phyloP scores from a whole-genome alignment of 64 coral and sea anemone species.

The Pocillopora verrucosa region DNA sequence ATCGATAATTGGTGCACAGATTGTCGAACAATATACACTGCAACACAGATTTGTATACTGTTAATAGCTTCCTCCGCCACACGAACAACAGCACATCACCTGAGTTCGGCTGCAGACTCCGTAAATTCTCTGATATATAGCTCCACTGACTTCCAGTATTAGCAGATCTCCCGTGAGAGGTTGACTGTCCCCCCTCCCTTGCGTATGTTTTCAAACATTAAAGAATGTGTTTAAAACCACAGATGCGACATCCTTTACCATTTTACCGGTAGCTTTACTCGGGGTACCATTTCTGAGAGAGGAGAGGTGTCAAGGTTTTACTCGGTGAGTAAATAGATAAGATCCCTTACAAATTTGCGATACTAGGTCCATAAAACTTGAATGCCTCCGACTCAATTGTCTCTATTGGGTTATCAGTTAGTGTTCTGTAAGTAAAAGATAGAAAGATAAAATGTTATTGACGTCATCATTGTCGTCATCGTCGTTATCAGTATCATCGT shows the following conservation, averaged over 20 bases:
- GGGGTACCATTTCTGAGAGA: no score
- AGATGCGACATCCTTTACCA: not conserved
- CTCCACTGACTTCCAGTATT: slow-evolving; percentile 4
- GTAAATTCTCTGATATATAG: not conserved
- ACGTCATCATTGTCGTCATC: no score
- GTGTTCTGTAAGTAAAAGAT: no score
- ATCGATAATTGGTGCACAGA: slow-evolving; percentile 52
- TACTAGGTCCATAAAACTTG: no score
- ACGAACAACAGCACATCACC: slow-evolving; percentile 31
- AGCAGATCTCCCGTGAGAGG: not conserved
- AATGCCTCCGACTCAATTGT: no score
- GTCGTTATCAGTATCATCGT: no score
- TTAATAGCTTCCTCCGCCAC: slow-evolving; percentile 27
- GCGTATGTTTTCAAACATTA: not conserved
- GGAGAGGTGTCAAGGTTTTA: no score
- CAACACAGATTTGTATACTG: not conserved
- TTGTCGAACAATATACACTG: slow-evolving; percentile 30
- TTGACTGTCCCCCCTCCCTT: not conserved
- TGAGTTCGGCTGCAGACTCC: slow-evolving; percentile 15
- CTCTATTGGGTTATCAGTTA: no score
- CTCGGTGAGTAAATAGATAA: no score
- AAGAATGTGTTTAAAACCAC: not conserved
- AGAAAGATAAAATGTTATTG: no score
- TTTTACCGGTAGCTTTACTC: not conserved
- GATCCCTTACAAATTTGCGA: no score